Conservation (phyloP, 2,113 vertebrate genomes). For the Paratilapia polleni region DNA sequence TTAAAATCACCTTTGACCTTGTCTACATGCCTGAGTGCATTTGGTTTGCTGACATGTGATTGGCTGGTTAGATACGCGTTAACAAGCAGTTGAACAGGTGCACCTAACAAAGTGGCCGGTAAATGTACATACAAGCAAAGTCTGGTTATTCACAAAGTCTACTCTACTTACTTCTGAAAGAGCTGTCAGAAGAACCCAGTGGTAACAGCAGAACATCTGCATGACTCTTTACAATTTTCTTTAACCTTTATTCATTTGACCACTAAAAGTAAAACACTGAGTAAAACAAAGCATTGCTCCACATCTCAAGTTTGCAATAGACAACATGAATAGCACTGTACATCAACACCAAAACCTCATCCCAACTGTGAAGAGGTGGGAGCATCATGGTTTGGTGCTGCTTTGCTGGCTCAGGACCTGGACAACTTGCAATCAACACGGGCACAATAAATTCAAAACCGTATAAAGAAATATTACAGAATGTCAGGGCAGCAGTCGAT, state of each 20-base stretch:
- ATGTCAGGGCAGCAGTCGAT: not conserved
- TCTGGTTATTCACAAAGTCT: not conserved
- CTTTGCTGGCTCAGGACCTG: no score
- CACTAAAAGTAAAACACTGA: not conserved
- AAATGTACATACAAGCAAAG: not conserved
- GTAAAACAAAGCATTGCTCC: not conserved
- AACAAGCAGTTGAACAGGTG: not conserved
- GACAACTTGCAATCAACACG: not conserved
- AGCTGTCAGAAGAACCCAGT: not conserved
- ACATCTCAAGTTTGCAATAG: not conserved
- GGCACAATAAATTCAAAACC: not conserved
- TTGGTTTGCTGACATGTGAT: not conserved
- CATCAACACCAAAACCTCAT: not conserved
- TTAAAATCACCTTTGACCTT: not conserved
- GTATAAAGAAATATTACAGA: not conserved
- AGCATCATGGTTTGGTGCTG: not conserved
- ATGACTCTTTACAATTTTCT: not conserved
- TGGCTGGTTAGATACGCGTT: not conserved
- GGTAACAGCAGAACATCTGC: not conserved
- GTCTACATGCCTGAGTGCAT: not conserved
- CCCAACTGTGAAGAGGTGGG: not conserved
- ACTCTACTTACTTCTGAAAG: not conserved
- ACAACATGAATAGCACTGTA: not conserved
- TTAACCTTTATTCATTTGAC: not conserved
- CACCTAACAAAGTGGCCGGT: not conserved